These are phyloP conservation scores for Alentia gelatinosa DNA, from an alignment of 2,888 invertebrate species.

Conservation along the genomic window DNA sequence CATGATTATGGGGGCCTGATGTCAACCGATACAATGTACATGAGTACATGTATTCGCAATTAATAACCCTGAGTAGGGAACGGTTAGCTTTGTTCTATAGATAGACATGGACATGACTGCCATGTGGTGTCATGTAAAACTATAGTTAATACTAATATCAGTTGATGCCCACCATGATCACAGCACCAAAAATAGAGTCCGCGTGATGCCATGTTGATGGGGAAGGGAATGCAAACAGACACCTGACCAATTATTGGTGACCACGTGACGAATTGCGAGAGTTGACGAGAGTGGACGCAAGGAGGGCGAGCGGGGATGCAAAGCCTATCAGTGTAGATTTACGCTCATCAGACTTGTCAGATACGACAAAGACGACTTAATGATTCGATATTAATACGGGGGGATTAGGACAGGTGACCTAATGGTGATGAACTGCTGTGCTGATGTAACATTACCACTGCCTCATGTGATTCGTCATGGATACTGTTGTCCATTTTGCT, in stretches of 20 bases:
- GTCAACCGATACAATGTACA: too few species aligned
- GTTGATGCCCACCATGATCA: not conserved
- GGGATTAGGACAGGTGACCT: not conserved
- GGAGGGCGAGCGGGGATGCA: not conserved
- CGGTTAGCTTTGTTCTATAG: too few species aligned
- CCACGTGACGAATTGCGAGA: not conserved
- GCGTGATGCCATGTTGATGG: not conserved
- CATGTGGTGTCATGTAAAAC: too few species aligned
- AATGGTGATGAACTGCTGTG: not conserved
- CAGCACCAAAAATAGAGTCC: not conserved
- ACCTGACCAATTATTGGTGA: not conserved
- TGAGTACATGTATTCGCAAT: too few species aligned
- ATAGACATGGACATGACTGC: too few species aligned
- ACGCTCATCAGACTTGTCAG: not conserved
- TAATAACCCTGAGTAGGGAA: too few species aligned
- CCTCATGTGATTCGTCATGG: not conserved
- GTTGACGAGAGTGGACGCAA: not conserved
- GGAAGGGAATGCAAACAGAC: not conserved
- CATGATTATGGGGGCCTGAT: too few species aligned
- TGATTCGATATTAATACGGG: not conserved
- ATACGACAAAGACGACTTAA: too few species aligned
- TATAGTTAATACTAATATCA: too few species aligned
- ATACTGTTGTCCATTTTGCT: not conserved
- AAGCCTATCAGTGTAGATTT: not conserved
- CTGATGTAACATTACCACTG: not conserved